Evolutionary conservation across 2,113 vertebrate species (phyloP), one percentile per base, ranked within the genome.

Genomic region (Myotis yumanensis): DNA sequence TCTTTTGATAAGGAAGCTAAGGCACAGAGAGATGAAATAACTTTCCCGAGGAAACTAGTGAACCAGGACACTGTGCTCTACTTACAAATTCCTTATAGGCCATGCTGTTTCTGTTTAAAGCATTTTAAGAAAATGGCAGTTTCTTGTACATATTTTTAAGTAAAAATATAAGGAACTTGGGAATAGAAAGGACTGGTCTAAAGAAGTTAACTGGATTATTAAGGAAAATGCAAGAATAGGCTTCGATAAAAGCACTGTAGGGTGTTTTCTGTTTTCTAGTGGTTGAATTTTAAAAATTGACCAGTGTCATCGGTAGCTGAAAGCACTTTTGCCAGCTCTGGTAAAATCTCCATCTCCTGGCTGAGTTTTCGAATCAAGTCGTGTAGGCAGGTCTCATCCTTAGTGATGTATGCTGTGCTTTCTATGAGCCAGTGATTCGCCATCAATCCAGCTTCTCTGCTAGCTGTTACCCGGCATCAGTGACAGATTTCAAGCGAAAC

Each of bases 401-500:
- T 43, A 25, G 59, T 76, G 88, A 73, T 40, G 51, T 25, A 7
- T 23, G 54, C 86, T 71, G 37, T 69, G 71, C 28, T 90, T 73
- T 81, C 93, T 64, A 1, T 2, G 48, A 64, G 57, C 54, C 73
- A 51, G 81, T 2, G 9, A 64, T 51, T 23, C 2, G 3, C 76
- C 40, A n/a, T 75, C 73, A 37, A 20, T 87, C 77, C 69, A 69
- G 28, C 37, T 72, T 75, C 69, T 64, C 68, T 83, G 28, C 82
- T 92, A 77, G 73, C 82, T 84, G 79, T 18, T 54, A 68, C 62
- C 77, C 62, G 80, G 91, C 83, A 59, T 95, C 75, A 80, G 93
- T 89, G 95, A 90, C 91, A 95, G 91, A 92, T 96, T 95, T 97
- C 79, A 32, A 89, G 83, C 35, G 59, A 77, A 89, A 91, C 84